A percentile compares a stretch with the other conserved stretches of the same genome.
Conservation (phyloP, 92 coral and sea anemone species). For the Actinostola sp. region DNA sequence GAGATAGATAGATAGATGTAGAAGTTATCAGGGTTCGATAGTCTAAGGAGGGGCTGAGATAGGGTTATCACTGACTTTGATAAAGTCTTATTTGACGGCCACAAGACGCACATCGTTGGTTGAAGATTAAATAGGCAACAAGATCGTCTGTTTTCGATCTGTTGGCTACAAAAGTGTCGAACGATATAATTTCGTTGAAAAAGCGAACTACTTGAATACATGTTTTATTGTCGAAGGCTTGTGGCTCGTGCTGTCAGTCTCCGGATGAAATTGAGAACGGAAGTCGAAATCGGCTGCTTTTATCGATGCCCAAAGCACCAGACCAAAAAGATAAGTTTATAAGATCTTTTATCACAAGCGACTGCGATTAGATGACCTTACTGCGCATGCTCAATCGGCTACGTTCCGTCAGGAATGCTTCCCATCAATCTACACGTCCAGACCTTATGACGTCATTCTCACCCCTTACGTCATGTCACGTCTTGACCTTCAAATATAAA, state of each 20-base stretch:
- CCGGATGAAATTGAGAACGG: not conserved
- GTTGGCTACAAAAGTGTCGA: not conserved
- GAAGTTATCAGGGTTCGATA: too few species aligned
- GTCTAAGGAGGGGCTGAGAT: not conserved
- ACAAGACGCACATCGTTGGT: not conserved
- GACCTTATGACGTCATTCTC: slow-evolving; percentile 16
- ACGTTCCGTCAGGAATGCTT: not conserved
- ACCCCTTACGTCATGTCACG: slow-evolving; percentile 4
- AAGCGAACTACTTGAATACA: not conserved
- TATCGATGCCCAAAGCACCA: not conserved
- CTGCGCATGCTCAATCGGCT: not conserved
- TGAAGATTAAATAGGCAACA: not conserved
- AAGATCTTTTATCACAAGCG: not conserved
- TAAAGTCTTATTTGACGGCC: not conserved
- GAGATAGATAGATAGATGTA: too few species aligned
- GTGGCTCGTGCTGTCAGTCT: not conserved
- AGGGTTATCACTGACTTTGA: not conserved
- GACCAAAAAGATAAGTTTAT: slow-evolving; percentile 9
- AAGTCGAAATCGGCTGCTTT: not conserved
- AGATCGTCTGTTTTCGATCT: not conserved
- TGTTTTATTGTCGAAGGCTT: slow-evolving; percentile 5
- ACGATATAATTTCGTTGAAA: not conserved
- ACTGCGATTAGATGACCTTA: not conserved
- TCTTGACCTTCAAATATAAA: slow-evolving; percentile 10
- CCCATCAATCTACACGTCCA: not conserved